Percentiles rank a stretch among this genome's conserved stretches.
Evolutionary conservation across 1,140 invertebrate species (phyloP).

Genomic region (Epicauta chinensis): DNA sequence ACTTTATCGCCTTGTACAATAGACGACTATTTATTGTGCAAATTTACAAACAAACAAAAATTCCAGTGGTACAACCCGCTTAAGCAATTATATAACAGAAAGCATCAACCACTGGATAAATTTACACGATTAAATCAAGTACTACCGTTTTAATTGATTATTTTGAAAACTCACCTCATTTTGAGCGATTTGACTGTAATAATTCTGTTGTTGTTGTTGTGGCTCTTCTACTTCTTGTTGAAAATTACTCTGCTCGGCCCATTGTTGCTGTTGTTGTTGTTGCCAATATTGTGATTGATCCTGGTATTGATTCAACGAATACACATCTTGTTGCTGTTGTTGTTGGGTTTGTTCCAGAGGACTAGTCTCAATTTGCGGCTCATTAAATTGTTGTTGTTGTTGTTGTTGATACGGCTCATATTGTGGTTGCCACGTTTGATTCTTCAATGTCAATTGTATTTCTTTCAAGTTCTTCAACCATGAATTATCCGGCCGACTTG

Average conservation of each 20-base stretch:
- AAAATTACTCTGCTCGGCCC: conserved; percentile 14
- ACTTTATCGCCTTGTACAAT: no score
- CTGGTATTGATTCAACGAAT: conserved; percentile 21
- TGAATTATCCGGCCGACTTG: conserved; percentile 43
- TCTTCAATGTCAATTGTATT: conserved; percentile 27
- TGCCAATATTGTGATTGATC: conserved; percentile 30
- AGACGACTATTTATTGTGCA: no score
- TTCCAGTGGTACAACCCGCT: background rate
- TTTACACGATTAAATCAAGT: no score
- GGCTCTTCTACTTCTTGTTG: conserved; percentile 20
- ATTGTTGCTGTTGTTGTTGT: conserved; percentile 25
- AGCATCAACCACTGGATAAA: no score
- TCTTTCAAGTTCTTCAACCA: conserved; percentile 48
- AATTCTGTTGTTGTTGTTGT: conserved; percentile 25
- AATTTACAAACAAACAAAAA: background rate
- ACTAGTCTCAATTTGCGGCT: conserved; percentile 1
- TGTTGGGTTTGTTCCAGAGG: conserved; percentile 21
- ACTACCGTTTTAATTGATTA: background rate
- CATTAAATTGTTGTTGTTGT: conserved; percentile 23
- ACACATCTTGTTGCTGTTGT: conserved; percentile 20
- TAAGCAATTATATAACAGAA: no score
- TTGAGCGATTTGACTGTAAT: conserved; percentile 33
- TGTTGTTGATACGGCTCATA: conserved; percentile 34
- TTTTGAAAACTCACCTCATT: conserved; percentile 25
- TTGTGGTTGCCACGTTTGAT: conserved; percentile 11